Percentiles rank a stretch among this genome's conserved stretches.
These are phyloP conservation scores for Stenchaetothrips biformis DNA, from an alignment of 2,888 invertebrate species.

Conservation along the genomic window DNA sequence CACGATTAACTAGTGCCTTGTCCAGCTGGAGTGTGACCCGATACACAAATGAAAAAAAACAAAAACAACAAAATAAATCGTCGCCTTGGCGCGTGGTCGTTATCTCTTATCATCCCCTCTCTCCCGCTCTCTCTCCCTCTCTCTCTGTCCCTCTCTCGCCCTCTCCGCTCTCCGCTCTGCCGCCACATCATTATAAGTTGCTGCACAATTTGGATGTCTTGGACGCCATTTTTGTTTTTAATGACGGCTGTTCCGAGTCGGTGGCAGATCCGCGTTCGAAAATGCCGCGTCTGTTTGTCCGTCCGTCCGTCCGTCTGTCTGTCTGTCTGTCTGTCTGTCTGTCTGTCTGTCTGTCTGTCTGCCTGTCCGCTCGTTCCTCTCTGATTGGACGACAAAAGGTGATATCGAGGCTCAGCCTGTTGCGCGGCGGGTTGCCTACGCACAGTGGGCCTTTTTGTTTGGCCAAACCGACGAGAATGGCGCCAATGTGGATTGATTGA, in stretches of 20 bases:
- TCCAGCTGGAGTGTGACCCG: too few species aligned
- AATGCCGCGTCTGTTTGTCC: neutral
- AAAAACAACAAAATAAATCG: neutral
- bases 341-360: neutral
- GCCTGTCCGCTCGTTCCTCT: neutral
- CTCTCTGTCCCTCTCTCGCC: neutral
- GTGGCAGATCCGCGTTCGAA: too few species aligned
- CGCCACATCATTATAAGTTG: conserved; percentile 23
- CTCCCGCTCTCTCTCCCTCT: neutral
- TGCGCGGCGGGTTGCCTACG: too few species aligned
- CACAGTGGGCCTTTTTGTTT: too few species aligned
- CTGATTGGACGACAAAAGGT: neutral
- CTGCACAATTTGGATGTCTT: conserved; percentile 24
- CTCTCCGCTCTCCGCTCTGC: neutral
- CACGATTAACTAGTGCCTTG: too few species aligned
- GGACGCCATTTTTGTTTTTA: conserved; percentile 25
- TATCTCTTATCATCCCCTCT: neutral
- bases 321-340: neutral
- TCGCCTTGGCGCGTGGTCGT: neutral
- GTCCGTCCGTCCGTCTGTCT: neutral
- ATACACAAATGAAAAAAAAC: too few species aligned
- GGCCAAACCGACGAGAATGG: too few species aligned
- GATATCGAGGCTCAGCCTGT: too few species aligned
- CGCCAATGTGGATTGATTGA: too few species aligned
- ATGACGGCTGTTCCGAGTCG: neutral